Evolutionary conservation across 2,888 invertebrate genomes (phyloP).

Genomic region (Bhutanitis thaidina): DNA sequence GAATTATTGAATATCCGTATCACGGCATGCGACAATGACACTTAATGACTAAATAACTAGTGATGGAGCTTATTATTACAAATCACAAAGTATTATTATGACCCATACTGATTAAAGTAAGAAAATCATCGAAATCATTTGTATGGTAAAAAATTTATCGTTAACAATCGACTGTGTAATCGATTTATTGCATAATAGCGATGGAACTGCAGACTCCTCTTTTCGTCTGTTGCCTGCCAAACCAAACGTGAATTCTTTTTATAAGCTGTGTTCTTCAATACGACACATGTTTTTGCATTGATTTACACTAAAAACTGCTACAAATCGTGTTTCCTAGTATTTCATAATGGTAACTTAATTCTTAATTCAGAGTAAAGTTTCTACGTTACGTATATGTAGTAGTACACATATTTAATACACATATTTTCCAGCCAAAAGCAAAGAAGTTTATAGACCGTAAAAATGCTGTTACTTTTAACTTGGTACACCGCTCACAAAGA

Average conservation of each 20-base stretch:
- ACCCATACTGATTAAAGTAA: too few species aligned
- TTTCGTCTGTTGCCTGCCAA: not conserved
- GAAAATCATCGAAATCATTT: too few species aligned
- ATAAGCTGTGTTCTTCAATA: slow-evolving; percentile 38
- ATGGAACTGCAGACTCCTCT: too few species aligned
- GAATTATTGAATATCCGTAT: too few species aligned
- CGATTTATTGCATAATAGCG: too few species aligned
- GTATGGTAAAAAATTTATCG: too few species aligned
- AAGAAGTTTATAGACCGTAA: slow-evolving; percentile 95
- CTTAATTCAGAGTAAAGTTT: not conserved
- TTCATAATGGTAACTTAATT: slow-evolving; percentile 44
- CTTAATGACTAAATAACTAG: too few species aligned
- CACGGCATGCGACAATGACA: too few species aligned
- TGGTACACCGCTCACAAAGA: slow-evolving; percentile 95
- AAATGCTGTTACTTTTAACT: slow-evolving; percentile 92
- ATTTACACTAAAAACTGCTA: slow-evolving; percentile 12
- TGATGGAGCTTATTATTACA: too few species aligned
- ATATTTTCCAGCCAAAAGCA: slow-evolving; percentile 79
- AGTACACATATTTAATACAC: not conserved
- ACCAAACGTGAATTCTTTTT: slow-evolving; percentile 26
- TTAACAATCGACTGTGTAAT: too few species aligned
- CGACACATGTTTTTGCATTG: slow-evolving; percentile 58
- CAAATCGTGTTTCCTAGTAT: slow-evolving; percentile 23
- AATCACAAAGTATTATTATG: too few species aligned
- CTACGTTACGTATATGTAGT: too few species aligned